These are phyloP conservation scores for Neomorphus geoffroyi DNA, from an alignment of 2,797 vertebrate genomes.

Conservation along the genomic window DNA sequence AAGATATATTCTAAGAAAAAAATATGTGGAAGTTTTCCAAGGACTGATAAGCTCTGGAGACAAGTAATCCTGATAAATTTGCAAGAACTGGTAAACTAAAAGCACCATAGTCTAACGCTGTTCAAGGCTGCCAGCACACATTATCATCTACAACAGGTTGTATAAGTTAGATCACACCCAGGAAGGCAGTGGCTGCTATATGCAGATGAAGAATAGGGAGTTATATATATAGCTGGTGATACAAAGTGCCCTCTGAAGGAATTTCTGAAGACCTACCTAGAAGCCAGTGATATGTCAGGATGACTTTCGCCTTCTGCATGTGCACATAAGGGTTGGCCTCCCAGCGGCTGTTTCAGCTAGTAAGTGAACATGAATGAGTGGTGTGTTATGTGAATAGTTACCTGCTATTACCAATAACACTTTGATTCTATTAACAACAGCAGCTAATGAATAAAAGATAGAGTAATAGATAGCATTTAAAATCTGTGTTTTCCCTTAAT, in stretches of 20 bases:
- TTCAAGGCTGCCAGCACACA: not conserved
- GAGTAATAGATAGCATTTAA: not conserved
- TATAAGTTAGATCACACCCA: conserved; percentile 7
- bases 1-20: not conserved
- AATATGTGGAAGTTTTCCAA: not conserved
- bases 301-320: not conserved
- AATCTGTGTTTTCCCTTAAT: not conserved
- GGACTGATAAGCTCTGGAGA: not conserved
- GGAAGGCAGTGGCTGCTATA: not conserved
- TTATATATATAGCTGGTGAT: not conserved
- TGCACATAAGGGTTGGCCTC: not conserved
- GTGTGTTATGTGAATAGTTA: not conserved
- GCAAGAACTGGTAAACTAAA: not conserved
- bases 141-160: not conserved
- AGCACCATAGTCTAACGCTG: not conserved
- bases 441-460: not conserved
- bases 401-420: not conserved
- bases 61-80: not conserved
- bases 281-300: not conserved
- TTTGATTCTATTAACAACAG: not conserved
- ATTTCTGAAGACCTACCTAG: not conserved
- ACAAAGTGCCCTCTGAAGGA: not conserved
- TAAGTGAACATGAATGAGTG: not conserved
- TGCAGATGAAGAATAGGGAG: not conserved
- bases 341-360: not conserved